Evolutionary conservation across 2,888 invertebrate genomes (phyloP), one percentile per base, ranked within the genome.

Genomic region (Laspeyria flexula): DNA sequence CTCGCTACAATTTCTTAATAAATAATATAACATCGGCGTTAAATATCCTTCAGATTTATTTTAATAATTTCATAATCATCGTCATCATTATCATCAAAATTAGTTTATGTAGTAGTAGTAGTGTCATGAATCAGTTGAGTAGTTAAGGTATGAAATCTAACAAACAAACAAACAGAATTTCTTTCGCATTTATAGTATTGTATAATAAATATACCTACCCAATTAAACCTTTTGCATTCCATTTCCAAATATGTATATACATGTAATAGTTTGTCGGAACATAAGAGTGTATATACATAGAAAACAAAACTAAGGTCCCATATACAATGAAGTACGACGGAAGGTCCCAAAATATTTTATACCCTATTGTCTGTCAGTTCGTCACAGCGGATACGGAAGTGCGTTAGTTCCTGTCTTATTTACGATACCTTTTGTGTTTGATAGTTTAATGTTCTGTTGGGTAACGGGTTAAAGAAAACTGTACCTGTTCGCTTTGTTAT

Each of bases 351-450:
- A 60, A 71, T 71, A 65, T 71, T 61, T 58, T 47, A 51, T 37
- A 38, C 29, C 42, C 60, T 54, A 62, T 60, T 70, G 62, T 65
- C 54, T 58, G 69, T 69, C 65, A 46, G 57, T 60, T 54, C 33
- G 55, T 70, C 71, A 67, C 69, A 43, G 51, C 75, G 73, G 76
- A 71, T 60, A 34, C 30, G 79, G 79, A 80, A 65, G 78, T 73
- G 73, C 63, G 77, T 77, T 74, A 79, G 79, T 80, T 78, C 60
- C 66, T 57, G 51, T 64, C 50, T 72, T 75, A 69, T 71, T 62
- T 69, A 62, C 71, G 59, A 64, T 74, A 65, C 18, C 43, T 68
- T 62, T 66, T 60, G 66, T 67, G 43, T 54, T 6, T 29, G 25
- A 34, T 54, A 56, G 49, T 50, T 49, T 33, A 1, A 35, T 11